Conservation (phyloP, 2,113 vertebrate species). For the Rattus rattus region DNA sequence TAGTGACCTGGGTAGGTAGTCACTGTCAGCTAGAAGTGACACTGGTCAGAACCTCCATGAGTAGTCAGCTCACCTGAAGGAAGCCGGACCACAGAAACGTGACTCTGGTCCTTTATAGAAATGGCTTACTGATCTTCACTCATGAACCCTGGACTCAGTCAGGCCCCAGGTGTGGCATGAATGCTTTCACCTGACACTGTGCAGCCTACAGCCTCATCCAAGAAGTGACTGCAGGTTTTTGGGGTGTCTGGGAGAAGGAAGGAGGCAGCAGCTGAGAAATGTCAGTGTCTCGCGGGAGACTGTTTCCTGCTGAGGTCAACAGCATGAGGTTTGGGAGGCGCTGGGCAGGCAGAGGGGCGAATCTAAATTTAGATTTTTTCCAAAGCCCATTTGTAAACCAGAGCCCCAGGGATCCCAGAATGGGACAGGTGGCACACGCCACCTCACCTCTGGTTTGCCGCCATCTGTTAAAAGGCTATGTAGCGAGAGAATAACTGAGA, state of each 20-base stretch:
- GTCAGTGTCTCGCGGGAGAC: conserved; percentile 41
- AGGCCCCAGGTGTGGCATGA: background rate
- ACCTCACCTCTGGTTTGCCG: conserved; percentile 44
- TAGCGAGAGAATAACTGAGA: background rate
- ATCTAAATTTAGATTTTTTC: conserved; percentile 74
- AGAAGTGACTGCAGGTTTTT: background rate
- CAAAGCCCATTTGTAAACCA: conserved; percentile 65
- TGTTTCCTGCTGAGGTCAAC: background rate
- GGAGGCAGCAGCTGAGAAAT: conserved; percentile 56
- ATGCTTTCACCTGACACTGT: background rate
- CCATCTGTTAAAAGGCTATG: conserved; percentile 11
- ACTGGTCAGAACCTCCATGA: background rate
- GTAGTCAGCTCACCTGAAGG: background rate
- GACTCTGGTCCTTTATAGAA: background rate
- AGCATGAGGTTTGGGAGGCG: conserved; percentile 43
- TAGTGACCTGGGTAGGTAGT: background rate
- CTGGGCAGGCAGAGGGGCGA: conserved; percentile 47
- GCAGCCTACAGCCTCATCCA: background rate
- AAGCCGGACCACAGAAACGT: background rate
- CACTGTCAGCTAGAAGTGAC: background rate
- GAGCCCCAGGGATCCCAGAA: conserved; percentile 43
- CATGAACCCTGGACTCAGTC: background rate
- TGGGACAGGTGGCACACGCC: conserved; percentile 10
- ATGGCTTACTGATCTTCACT: background rate
- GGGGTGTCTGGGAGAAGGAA: conserved; percentile 29